phyloP scores from a whole-genome alignment of 2,797 vertebrate genomes.

The Semotilus atromaculatus region DNA sequence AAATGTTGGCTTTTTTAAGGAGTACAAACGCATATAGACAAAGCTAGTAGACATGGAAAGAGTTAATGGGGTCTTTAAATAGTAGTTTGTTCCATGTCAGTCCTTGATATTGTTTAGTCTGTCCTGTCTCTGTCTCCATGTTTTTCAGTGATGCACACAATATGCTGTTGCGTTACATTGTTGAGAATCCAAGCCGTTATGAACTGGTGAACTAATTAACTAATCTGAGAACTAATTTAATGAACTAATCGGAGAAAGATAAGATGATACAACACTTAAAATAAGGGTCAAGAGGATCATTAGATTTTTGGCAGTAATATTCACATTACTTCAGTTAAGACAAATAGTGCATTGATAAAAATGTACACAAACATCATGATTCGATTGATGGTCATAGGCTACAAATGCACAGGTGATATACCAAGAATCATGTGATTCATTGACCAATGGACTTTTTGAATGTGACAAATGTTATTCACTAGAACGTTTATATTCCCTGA shows the following conservation, averaged over 20 bases:
- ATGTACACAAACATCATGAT: background rate
- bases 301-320: background rate
- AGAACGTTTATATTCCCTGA: background rate
- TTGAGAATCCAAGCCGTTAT: constrained; percentile 40
- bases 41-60: background rate
- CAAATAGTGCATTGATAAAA: background rate
- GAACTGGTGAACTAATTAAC: constrained; percentile 32
- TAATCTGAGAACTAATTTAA: background rate
- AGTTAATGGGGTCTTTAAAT: constrained; percentile 22
- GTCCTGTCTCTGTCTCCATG: constrained; percentile 32
- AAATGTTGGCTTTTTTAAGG: background rate
- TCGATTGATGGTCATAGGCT: background rate
- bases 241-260: constrained; percentile 12
- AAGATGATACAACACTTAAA: background rate
- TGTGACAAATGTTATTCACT: background rate
- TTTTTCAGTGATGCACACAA: constrained; percentile 39
- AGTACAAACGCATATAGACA: background rate
- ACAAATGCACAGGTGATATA: background rate
- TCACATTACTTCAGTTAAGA: background rate
- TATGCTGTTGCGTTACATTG: constrained; percentile 38
- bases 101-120: constrained; percentile 43
- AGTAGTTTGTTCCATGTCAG: constrained; percentile 18
- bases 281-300: constrained; percentile 17
- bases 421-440: background rate
- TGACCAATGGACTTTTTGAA: background rate